Conservation (phyloP, 2,888 invertebrate species). For the Lasioglossum leucozonium region DNA sequence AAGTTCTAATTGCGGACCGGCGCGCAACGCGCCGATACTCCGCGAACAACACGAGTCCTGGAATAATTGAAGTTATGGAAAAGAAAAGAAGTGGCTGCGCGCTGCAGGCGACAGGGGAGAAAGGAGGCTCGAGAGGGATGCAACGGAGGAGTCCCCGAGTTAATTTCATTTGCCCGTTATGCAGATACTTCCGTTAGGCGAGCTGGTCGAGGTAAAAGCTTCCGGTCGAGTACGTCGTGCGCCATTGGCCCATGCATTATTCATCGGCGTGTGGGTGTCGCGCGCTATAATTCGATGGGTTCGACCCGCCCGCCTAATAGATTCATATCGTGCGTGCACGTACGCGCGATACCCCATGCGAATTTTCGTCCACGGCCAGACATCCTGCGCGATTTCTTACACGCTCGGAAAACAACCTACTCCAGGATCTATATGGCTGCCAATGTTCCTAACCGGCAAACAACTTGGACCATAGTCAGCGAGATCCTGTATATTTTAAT, state of each 20-base stretch:
- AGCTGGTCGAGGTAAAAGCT: conserved; percentile 51
- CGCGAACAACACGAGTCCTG: neutral
- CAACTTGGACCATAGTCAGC: no score
- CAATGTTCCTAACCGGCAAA: no score
- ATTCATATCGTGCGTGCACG: conserved; percentile 43
- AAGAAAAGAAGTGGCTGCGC: neutral
- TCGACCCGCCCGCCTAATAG: conserved; percentile 39
- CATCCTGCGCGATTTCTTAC: neutral
- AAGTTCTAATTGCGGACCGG: neutral
- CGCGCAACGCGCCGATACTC: neutral
- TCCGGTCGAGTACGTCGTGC: conserved; percentile 42
- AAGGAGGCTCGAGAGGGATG: neutral
- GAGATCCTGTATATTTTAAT: no score
- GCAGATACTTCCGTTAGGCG: conserved; percentile 19
- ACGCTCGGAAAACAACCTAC: neutral
- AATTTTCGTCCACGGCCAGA: neutral
- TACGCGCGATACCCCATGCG: neutral
- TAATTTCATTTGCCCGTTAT: conserved; percentile 41
- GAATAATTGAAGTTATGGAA: conserved; percentile 25
- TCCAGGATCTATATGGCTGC: neutral
- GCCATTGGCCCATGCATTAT: conserved; percentile 58
- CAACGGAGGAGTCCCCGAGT: neutral
- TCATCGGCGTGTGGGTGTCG: conserved; percentile 48
- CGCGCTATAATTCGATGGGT: conserved; percentile 60
- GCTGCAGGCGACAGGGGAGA: neutral